Base-by-base conservation (phyloP, 2,113 vertebrate species). In the Elanoides forficatus region DNA sequence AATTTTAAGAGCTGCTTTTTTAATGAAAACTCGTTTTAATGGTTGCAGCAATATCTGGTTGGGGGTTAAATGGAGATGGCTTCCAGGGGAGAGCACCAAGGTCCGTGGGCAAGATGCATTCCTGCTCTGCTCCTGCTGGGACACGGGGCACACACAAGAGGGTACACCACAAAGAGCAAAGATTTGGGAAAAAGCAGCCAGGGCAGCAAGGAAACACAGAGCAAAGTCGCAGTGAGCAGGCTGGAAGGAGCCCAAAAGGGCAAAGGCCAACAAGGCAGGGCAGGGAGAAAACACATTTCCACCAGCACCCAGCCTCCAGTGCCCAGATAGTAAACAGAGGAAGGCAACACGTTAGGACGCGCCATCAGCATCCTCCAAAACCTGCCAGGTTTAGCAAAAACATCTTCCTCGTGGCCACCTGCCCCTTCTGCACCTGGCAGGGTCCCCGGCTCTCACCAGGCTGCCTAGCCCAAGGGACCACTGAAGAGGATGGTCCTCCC, bases 361-460 rank as follows among this genome's bases (percentile, higher is more conserved):
- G 25, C 27, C 21, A 15, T 10, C 42, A 55, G 73, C 38, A 56
- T 32, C 50, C 80, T 36, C 32, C n/a, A 13, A n/a, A 86, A 75
- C 27, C 21, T 56, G 32, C 4, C 10, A 27, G 15, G n/a, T 67
- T 87, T 30, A 70, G 65, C 63, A 80, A 66, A 86, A 56, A 18
- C 26, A 23, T 80, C 53, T n/a, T 19, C 52, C 23, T 10, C 16
- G 22, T 0, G 6, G 72, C 48, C 0, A 0, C 43, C 43, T 53
- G 50, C n/a, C 47, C 55, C 60, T 84, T 38, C 53, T 34, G 73
- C 8, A 2, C 9, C 53, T 32, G 65, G 63, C 43, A 58, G 45
- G 4, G 27, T 23, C 9, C 21, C 13, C 4, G 42, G 11, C 34
- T 47, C 74, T 34, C 18, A 0, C 45, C 55, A 58, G 50, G 30